A percentile compares a stretch with the other conserved stretches of the same genome.
Evolutionary conservation across 2,797 vertebrate species (phyloP).

Genomic region (Orientallactaga sibirica): DNA sequence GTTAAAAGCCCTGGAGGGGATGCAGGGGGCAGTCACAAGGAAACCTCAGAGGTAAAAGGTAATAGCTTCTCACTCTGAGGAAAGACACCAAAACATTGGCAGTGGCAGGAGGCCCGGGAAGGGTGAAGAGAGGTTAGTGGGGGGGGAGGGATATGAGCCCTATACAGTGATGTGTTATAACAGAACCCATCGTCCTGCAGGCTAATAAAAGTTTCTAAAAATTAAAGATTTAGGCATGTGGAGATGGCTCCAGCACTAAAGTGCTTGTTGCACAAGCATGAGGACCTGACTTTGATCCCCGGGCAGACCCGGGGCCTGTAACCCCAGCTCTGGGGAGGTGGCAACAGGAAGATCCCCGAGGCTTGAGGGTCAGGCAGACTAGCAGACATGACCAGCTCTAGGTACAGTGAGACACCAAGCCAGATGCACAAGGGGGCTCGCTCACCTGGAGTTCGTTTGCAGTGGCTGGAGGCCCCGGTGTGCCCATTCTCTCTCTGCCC

Average conservation of each 20-base stretch:
- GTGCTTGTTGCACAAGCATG: background rate
- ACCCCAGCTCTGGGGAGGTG: too few relatives aligned
- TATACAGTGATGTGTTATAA: background rate
- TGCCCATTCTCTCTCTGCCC: too few relatives aligned
- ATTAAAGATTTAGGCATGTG: background rate
- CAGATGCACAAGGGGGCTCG: too few relatives aligned
- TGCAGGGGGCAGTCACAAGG: background rate
- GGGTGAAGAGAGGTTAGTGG: background rate
- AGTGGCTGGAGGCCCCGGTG: too few relatives aligned
- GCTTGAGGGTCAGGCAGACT: too few relatives aligned
- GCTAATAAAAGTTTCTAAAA: background rate
- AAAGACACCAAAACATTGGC: background rate
- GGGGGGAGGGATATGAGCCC: background rate
- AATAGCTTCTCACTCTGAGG: background rate
- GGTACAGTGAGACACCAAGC: too few relatives aligned
- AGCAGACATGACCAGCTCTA: too few relatives aligned
- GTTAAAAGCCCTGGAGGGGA: background rate
- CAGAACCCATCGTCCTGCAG: background rate
- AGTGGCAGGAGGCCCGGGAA: background rate
- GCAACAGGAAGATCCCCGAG: too few relatives aligned
- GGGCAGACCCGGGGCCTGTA: too few relatives aligned
- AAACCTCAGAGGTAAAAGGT: background rate
- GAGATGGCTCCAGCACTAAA: background rate
- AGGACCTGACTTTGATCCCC: background rate
- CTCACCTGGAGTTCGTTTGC: too few relatives aligned